A percentile compares a stretch with the other conserved stretches of the same genome.
These are phyloP conservation scores for Ariopsis seemanni DNA, from an alignment of 2,113 vertebrate species.

Conservation along the genomic window DNA sequence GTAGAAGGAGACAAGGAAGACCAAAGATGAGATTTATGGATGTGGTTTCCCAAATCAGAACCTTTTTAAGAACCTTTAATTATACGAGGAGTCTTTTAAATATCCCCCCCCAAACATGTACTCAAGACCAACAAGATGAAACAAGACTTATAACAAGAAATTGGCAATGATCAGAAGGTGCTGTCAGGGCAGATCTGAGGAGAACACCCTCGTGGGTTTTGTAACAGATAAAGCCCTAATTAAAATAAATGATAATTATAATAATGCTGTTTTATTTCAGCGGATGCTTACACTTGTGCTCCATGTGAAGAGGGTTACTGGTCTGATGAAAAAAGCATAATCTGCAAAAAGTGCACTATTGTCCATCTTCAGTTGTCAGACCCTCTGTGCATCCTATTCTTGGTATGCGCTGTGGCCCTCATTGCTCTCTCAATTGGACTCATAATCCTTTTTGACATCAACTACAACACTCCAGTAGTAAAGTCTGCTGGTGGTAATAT, in stretches of 20 bases:
- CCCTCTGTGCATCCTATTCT: constrained; percentile 62
- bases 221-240: not conserved
- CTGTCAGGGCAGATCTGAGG: not conserved
- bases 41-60: not conserved
- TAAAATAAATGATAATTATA: not conserved
- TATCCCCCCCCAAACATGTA: not conserved
- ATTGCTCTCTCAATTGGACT: constrained; percentile 62
- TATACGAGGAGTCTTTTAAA: not conserved
- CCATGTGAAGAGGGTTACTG: constrained; percentile 73
- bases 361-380: constrained; percentile 72
- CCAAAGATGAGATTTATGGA: not conserved
- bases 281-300: constrained; percentile 70
- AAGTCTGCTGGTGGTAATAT: constrained; percentile 80
- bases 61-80: not conserved
- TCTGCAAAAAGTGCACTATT: constrained; percentile 66
- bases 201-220: not conserved
- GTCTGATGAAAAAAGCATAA: constrained; percentile 68
- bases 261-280: constrained; percentile 49
- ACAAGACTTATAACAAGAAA: not conserved
- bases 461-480: constrained; percentile 79
- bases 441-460: constrained; percentile 70
- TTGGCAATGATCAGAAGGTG: not conserved
- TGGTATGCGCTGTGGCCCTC: constrained; percentile 56
- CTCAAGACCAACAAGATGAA: not conserved
- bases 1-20: too few relatives aligned